Base-by-base conservation (phyloP, 2,888 invertebrate genomes). In the Chymomyza amoena region DNA sequence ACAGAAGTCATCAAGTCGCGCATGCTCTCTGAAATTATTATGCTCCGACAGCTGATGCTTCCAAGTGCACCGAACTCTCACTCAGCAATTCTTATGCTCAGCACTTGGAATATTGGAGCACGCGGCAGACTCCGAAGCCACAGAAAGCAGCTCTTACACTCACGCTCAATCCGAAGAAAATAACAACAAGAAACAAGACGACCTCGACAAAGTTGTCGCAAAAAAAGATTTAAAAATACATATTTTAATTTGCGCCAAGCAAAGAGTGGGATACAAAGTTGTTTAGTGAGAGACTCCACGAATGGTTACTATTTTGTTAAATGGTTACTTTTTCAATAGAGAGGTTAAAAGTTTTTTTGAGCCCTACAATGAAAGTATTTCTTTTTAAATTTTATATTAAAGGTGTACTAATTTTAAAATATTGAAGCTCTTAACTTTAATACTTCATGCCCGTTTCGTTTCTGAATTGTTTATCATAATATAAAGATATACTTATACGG, bases 201-300 rank as follows among this genome's bases (percentile, higher is more conserved):
- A 89, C 90, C 90, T 90, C 90, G 89, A 89, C 86, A 73, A 83
- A 75, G 77, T 72, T 81, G 77, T 77, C 71, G 78, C 80, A 79
- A 81, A 80, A 18, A 54, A 15, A 45, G 15, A 45, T 13, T 45
- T 39, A 7, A 32, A 32, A 45, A 66, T 60, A 72, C 64, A 61
- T 60, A 71, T 68, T 64, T 57, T 60, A 68, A 25, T 39, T 63
- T 66, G n/a, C 54, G 61, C 50, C 36, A 50, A 18, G 51, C 9
- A 56, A 25, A 25, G 25, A 60, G 57, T 20, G 66, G 59, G 32
- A 62, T 50, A 63, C 45, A 39, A 32, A 57, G 45, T 39, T 57
- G 39, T 6, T 52, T 54, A 50, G 66, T 56, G 66, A 54, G 52
- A 39, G n/a, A 32, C 2, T 6, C 32, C 25, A 13, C 45, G 54